Base-by-base conservation (phyloP, 1,140 invertebrate species). In the Aphaenogaster ashmeadi region DNA sequence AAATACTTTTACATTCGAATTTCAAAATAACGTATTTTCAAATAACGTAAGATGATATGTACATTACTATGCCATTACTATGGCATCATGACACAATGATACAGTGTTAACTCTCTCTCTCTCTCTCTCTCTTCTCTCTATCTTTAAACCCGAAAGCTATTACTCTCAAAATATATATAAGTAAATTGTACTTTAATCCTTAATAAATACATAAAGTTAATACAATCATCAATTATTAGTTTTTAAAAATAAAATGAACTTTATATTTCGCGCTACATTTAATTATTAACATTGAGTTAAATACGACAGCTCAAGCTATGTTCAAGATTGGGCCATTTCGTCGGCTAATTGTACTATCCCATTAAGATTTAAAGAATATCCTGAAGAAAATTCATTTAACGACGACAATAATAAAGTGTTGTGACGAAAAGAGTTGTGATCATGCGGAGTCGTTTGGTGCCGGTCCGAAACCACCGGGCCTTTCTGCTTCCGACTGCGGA, bases 401-500 rank as follows among this genome's bases (percentile, higher is more conserved):
- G n/a, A 8, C 8, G 36, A 71, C 9, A 47, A 69, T 41, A 21
- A 52, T 52, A 80, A 21, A 47, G 38, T 18, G 9, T 50, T 15
- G 62, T 69, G 36, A 41, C 13, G n/a, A 27, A 56, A 41, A 66
- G n/a, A 71, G 3, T 36, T 58, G 58, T 38, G 9, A 44, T 36
- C 21, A 27, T 47, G n/a, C 52, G 27, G 41, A 38, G 33, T 86
- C 58, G 36, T 50, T 71, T 36, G 54, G 41, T 84, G 9, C 58
- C 58, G 56, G 52, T 38, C 54, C 74, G 77, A 86, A 86, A 52
- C 15, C 52, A 87, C 58, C 84, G 75, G 90, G 88, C 52, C 52
- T 77, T 74, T 91, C 89, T 47, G 80, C 85, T 93, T 92, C 91
- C 90, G 91, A 94, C 94, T 95, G 94, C 95, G 89, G 94, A 94